These are phyloP conservation scores for Malacosoma neustria DNA, from an alignment of 2,888 invertebrate genomes.

Conservation along the genomic window DNA sequence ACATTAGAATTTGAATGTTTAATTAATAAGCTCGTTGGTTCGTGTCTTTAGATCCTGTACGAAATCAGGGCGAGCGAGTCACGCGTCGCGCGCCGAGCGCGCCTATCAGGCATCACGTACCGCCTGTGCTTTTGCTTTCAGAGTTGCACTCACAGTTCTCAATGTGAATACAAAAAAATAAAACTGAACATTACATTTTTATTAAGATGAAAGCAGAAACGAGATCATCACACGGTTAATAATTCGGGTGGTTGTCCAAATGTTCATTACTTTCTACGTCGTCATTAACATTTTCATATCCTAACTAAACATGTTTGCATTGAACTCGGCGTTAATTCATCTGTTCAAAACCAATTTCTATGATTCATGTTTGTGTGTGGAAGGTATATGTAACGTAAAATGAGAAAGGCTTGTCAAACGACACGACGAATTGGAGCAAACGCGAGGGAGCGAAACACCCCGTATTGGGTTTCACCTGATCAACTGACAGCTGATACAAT, in stretches of 20 bases:
- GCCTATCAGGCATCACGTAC: slow-evolving; percentile 43
- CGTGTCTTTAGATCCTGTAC: slow-evolving; percentile 56
- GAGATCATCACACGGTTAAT: slow-evolving; percentile 24
- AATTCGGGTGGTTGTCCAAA: slow-evolving; percentile 23
- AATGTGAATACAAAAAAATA: slow-evolving; percentile 11
- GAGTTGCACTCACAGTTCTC: slow-evolving; percentile 5
- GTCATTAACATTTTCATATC: slow-evolving; percentile 15
- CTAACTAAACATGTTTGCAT: slow-evolving; percentile 7
- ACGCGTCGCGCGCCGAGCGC: slow-evolving; percentile 63
- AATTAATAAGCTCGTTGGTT: slow-evolving; percentile 47
- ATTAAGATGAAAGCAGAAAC: slow-evolving; percentile 25
- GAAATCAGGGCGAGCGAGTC: slow-evolving; percentile 66
- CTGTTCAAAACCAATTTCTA: slow-evolving; percentile 15
- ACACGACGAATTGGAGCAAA: slow-evolving; percentile 63
- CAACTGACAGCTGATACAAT: slow-evolving; percentile 63
- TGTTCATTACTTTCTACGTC: slow-evolving; percentile 26
- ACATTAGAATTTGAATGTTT: slow-evolving; percentile 38
- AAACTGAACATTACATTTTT: slow-evolving; percentile 18
- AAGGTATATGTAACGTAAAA: slow-evolving; percentile 41
- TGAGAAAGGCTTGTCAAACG: slow-evolving; percentile 69
- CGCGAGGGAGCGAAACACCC: slow-evolving; percentile 60
- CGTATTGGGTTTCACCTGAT: slow-evolving; percentile 55
- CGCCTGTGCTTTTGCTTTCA: slow-evolving; percentile 18
- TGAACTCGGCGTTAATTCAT: slow-evolving; percentile 13
- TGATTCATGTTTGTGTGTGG: slow-evolving; percentile 20